Evolutionary conservation across 1,140 invertebrate genomes (phyloP).

Genomic region (Aphidius gifuensis): DNA sequence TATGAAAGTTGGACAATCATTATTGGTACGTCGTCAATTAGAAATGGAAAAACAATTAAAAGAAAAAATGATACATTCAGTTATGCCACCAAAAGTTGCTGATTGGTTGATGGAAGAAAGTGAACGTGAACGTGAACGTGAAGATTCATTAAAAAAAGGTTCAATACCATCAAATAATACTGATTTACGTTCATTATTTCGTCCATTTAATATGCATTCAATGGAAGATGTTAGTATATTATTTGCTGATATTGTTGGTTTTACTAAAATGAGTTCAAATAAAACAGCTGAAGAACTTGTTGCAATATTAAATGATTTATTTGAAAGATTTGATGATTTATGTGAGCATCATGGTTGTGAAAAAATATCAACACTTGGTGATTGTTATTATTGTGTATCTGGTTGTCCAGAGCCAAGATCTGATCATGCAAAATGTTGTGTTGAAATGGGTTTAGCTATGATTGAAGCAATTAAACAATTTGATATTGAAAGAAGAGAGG

Average conservation of each 20-base stretch:
- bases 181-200: slow-evolving; percentile 77
- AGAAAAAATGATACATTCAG: slow-evolving; percentile 95
- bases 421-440: slow-evolving; percentile 86
- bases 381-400: slow-evolving; percentile 93
- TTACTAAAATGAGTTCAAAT: slow-evolving; percentile 95
- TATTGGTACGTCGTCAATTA: slow-evolving; percentile 80
- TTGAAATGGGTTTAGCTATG: slow-evolving; percentile 86
- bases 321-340: slow-evolving; percentile 91
- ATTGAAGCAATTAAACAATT: slow-evolving; percentile 86
- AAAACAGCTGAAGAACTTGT: slow-evolving; percentile 88
- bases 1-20: slow-evolving; percentile 93
- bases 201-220: slow-evolving; percentile 92
- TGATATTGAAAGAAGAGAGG: slow-evolving; percentile 78
- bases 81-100: slow-evolving; percentile 92
- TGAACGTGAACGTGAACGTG: slow-evolving; percentile 56
- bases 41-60: slow-evolving; percentile 92
- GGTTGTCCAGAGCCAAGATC: slow-evolving; percentile 84
- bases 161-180: slow-evolving; percentile 54
- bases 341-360: slow-evolving; percentile 82
- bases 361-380: slow-evolving; percentile 91
- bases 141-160: slow-evolving; percentile 52
- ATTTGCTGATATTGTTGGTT: slow-evolving; percentile 98
- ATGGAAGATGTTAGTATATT: slow-evolving; percentile 96
- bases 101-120: slow-evolving; percentile 79
- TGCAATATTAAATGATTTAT: slow-evolving; percentile 90